phyloP scores from a whole-genome alignment of 2,113 vertebrate species.

The Psettodes erumei region DNA sequence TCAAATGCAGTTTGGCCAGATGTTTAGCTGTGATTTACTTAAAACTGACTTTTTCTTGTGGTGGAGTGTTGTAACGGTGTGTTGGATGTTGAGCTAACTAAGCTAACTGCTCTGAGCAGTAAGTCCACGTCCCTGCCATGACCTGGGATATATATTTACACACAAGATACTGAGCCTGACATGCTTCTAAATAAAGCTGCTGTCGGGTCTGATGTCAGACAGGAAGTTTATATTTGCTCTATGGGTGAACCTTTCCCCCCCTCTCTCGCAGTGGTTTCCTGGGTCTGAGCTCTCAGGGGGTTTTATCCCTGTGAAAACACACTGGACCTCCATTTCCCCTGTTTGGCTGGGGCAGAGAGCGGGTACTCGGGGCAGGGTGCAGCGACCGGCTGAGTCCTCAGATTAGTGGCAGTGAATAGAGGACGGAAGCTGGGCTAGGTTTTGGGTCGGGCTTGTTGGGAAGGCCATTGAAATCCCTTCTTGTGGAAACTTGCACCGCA shows the following conservation, averaged over 20 bases:
- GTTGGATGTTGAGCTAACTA: background rate
- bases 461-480: slow-evolving; percentile 61
- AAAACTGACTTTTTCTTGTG: background rate
- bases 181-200: slow-evolving; percentile 56
- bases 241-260: slow-evolving; percentile 25
- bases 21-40: no score
- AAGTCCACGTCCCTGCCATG: background rate
- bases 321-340: slow-evolving; percentile 44
- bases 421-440: slow-evolving; percentile 51
- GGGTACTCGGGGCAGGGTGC: slow-evolving; percentile 13
- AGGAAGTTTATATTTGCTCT: slow-evolving; percentile 73
- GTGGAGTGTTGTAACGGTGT: background rate
- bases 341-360: slow-evolving; percentile 33
- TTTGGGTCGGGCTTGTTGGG: slow-evolving; percentile 31
- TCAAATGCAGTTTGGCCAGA: background rate
- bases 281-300: slow-evolving; percentile 38
- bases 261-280: slow-evolving; percentile 50
- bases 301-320: slow-evolving; percentile 72
- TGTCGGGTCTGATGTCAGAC: slow-evolving; percentile 61
- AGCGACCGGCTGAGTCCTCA: slow-evolving; percentile 50
- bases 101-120: slow-evolving; percentile 1
- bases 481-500: slow-evolving; percentile 70
- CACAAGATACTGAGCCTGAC: slow-evolving; percentile 11
- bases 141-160: slow-evolving; percentile 38
- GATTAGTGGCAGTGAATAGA: slow-evolving; percentile 73